These are phyloP conservation scores for Camponotus pennsylvanicus DNA, from an alignment of 1,140 invertebrate species.

Conservation along the genomic window DNA sequence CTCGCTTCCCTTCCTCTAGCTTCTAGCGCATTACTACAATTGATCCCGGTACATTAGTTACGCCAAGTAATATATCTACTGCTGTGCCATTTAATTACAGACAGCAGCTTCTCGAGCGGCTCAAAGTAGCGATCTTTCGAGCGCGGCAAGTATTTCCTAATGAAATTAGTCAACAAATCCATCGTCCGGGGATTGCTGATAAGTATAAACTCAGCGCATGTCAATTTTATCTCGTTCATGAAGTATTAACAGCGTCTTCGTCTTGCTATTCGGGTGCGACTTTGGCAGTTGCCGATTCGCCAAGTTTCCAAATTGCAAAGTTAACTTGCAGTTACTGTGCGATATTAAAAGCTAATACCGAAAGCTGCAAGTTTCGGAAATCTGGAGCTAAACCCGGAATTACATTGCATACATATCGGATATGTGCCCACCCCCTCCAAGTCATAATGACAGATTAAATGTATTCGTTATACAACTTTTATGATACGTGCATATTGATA, in stretches of 20 bases:
- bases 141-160: slow-evolving; percentile 11
- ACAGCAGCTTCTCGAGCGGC: background rate
- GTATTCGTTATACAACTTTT: slow-evolving; percentile 33
- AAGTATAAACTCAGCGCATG: slow-evolving; percentile 18
- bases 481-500: slow-evolving; percentile 17
- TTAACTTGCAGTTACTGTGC: slow-evolving; percentile 9
- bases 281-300: background rate
- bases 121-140: slow-evolving; percentile 10
- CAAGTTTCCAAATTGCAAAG: slow-evolving; percentile 39
- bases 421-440: too few relatives aligned
- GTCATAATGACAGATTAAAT: slow-evolving; percentile 37
- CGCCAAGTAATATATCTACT: slow-evolving; percentile 16
- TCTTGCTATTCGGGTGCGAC: background rate
- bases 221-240: slow-evolving; percentile 24
- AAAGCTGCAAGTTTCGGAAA: slow-evolving; percentile 32
- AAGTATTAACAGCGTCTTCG: background rate
- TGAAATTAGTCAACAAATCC: slow-evolving; percentile 44
- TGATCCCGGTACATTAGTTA: slow-evolving; percentile 40
- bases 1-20: too few relatives aligned
- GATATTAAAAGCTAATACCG: slow-evolving; percentile 54
- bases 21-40: slow-evolving; percentile 25
- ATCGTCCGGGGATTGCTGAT: background rate
- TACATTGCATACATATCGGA: slow-evolving; percentile 4
- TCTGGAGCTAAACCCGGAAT: slow-evolving; percentile 26
- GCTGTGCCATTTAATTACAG: slow-evolving; percentile 45